Evolutionary conservation across 2,113 vertebrate genomes (phyloP).

Genomic region (Alligator sinensis): DNA sequence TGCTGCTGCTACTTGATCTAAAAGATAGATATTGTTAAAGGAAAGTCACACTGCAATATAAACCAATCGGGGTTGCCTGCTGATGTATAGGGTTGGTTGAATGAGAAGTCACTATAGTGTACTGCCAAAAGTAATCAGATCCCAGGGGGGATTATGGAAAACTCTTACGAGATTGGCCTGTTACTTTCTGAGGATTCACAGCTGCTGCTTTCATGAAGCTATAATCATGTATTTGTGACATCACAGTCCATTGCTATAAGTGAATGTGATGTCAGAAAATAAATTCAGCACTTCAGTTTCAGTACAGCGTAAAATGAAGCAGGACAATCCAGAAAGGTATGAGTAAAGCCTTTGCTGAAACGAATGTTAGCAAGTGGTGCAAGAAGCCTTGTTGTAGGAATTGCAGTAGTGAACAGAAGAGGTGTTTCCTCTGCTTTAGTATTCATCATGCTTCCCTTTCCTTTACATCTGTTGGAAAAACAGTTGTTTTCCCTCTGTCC

Average conservation of each 20-base stretch:
- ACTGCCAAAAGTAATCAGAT: not conserved
- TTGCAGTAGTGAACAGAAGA: not conserved
- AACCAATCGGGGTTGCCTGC: not conserved
- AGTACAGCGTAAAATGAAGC: not conserved
- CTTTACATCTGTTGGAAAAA: not conserved
- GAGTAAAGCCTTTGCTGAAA: conserved; percentile 4
- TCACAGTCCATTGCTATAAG: not conserved
- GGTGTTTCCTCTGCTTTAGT: not conserved
- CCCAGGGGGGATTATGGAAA: not conserved
- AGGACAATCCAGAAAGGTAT: not conserved
- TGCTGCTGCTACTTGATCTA: conserved; percentile 7
- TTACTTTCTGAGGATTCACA: not conserved
- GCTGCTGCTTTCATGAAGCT: not conserved
- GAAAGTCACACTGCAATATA: not conserved
- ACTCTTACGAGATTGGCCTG: not conserved
- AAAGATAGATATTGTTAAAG: not conserved
- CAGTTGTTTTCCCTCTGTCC: not conserved
- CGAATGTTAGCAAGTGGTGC: not conserved
- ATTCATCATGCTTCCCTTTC: not conserved
- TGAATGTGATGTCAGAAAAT: not conserved
- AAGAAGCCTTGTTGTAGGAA: not conserved
- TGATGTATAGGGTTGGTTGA: not conserved
- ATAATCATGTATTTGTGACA: not conserved
- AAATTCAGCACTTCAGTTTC: not conserved
- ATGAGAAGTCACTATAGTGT: not conserved